Evolutionary conservation across 2,797 vertebrate species (phyloP).

Genomic region (Steatocranus sp.): DNA sequence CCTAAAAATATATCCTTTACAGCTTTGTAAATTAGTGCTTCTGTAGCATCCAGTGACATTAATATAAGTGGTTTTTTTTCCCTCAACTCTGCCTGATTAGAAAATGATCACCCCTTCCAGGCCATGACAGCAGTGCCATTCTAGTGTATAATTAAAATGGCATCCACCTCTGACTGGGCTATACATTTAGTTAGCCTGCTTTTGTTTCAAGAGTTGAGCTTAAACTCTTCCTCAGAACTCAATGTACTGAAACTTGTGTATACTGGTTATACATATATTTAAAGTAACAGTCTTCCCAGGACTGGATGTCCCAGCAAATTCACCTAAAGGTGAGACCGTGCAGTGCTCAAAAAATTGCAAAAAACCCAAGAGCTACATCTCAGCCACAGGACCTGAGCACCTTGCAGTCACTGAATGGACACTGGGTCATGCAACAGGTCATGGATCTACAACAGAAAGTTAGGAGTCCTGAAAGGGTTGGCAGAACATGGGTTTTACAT

Average conservation of each 20-base stretch:
- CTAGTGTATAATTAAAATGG: slow-evolving; percentile 24
- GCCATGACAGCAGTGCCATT: neutral
- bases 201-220: neutral
- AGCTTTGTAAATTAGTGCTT: neutral
- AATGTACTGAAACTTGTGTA: neutral
- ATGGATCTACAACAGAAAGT: neutral
- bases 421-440: neutral
- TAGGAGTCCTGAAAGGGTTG: neutral
- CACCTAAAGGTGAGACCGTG: neutral
- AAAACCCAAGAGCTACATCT: neutral
- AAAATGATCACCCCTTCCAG: slow-evolving; percentile 22
- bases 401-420: neutral
- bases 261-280: neutral
- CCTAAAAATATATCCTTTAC: neutral
- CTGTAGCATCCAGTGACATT: neutral
- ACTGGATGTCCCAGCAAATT: neutral
- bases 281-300: neutral
- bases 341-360: neutral
- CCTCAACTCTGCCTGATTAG: slow-evolving; percentile 9
- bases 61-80: neutral
- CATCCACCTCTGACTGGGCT: neutral
- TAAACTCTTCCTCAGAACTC: neutral
- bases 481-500: neutral
- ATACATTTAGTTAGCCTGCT: neutral
- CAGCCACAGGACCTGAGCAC: neutral